Evolutionary conservation across 2,113 vertebrate genomes (phyloP).

Genomic region (Myiozetetes cayanensis): DNA sequence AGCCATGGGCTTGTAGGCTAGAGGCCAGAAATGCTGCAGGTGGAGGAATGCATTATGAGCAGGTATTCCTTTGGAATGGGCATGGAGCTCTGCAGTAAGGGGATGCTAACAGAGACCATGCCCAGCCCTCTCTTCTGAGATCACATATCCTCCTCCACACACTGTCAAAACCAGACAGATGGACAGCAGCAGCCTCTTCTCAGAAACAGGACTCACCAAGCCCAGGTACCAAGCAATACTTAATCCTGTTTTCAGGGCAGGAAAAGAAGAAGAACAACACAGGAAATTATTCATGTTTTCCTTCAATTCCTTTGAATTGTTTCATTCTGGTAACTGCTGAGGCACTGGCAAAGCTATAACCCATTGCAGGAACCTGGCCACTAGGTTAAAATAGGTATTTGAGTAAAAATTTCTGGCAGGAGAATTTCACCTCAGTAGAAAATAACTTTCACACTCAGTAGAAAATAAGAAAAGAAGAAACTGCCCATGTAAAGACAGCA

Average conservation of each 20-base stretch:
- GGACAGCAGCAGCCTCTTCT: neutral
- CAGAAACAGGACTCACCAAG: neutral
- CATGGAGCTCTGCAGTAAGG: neutral
- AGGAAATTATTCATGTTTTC: neutral
- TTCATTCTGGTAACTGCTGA: neutral
- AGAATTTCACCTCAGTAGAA: neutral
- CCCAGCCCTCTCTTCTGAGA: neutral
- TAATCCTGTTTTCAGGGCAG: neutral
- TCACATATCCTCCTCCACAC: neutral
- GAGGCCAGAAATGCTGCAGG: neutral
- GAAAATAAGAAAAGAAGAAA: conserved; percentile 8
- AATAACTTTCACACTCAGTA: neutral
- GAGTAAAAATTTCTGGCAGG: neutral
- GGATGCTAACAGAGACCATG: neutral
- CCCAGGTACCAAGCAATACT: neutral
- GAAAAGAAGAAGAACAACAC: neutral
- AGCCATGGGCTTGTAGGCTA: neutral
- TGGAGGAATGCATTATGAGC: neutral
- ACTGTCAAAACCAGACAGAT: neutral
- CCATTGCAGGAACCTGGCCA: neutral
- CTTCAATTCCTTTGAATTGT: neutral
- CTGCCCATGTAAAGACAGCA: rapidly evolving
- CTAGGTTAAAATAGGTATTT: neutral
- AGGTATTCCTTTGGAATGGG: rapidly evolving
- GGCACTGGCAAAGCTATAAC: neutral